phyloP scores from a whole-genome alignment of 2,888 invertebrate genomes.

The Odontocolon sp. region DNA sequence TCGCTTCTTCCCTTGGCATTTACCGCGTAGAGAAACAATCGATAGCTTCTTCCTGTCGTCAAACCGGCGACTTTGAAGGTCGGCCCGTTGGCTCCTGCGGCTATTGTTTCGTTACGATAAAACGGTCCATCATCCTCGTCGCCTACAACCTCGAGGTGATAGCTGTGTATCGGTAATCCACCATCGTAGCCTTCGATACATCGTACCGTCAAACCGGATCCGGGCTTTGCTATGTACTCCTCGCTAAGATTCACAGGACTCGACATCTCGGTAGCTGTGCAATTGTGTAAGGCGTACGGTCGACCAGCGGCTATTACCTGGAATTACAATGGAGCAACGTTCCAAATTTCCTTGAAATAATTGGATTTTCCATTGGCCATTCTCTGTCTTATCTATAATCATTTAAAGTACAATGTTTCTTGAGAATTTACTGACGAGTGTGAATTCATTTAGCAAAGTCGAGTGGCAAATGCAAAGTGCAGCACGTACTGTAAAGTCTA shows the following conservation, averaged over 20 bases:
- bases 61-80: slow-evolving; percentile 87
- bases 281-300: slow-evolving; percentile 93
- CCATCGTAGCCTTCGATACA: slow-evolving; percentile 95
- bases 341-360: not conserved
- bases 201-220: slow-evolving; percentile 86
- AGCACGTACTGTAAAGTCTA: slow-evolving; percentile 3
- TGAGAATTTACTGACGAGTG: not conserved
- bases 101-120: slow-evolving; percentile 80
- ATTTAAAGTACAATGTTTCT: not conserved
- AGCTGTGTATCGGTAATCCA: slow-evolving; percentile 85
- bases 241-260: slow-evolving; percentile 71
- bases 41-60: slow-evolving; percentile 89
- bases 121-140: slow-evolving; percentile 72
- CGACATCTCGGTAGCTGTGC: slow-evolving; percentile 94
- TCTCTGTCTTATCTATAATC: not conserved
- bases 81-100: slow-evolving; percentile 85
- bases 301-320: slow-evolving; percentile 82
- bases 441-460: not conserved
- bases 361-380: no score
- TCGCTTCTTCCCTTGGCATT: slow-evolving; percentile 95
- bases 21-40: slow-evolving; percentile 91
- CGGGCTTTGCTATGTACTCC: slow-evolving; percentile 84
- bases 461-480: no score
- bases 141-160: slow-evolving; percentile 74
- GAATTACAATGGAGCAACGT: slow-evolving; percentile 11